phyloP scores from a whole-genome alignment of 2,888 invertebrate genomes.

The Drosophila limbata region DNA sequence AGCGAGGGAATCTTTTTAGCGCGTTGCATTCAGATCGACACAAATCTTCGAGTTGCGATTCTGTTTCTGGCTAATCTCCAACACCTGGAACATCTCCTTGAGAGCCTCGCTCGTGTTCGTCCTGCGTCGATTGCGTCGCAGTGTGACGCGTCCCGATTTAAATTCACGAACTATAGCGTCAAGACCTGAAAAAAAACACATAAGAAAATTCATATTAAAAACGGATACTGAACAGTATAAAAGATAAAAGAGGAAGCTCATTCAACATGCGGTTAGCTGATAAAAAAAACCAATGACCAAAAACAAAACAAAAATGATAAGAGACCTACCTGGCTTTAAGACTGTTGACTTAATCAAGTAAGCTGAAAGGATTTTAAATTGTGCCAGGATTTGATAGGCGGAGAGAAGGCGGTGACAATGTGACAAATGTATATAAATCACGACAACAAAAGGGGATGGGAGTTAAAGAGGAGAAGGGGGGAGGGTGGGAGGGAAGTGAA shows the following conservation, averaged over 20 bases:
- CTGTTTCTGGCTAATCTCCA: constrained; percentile 85
- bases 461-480: constrained; percentile 28
- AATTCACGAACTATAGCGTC: constrained; percentile 85
- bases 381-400: constrained; percentile 13
- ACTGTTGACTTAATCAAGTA: constrained; percentile 28
- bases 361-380: constrained; percentile 53
- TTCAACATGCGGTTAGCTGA: constrained; percentile 62
- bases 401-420: background rate
- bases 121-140: constrained; percentile 83
- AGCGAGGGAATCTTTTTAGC: constrained; percentile 18
- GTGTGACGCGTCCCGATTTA: constrained; percentile 84
- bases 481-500: constrained; percentile 13
- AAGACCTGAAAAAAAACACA: constrained; percentile 80
- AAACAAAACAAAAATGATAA: constrained; percentile 1
- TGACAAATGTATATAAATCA: constrained; percentile 71
- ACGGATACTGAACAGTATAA: background rate
- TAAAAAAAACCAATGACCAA: constrained; percentile 22
- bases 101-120: constrained; percentile 84
- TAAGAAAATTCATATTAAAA: background rate
- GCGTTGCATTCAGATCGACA: constrained; percentile 76
- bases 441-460: constrained; percentile 17
- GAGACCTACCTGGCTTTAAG: constrained; percentile 56
- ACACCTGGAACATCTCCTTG: constrained; percentile 85
- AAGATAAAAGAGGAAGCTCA: constrained; percentile 15
- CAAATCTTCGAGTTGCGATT: constrained; percentile 84